Percentiles rank a stretch among this genome's conserved stretches.
Evolutionary conservation across 2,797 vertebrate species (phyloP).

Genomic region (Melanotaenia parkinsoni): DNA sequence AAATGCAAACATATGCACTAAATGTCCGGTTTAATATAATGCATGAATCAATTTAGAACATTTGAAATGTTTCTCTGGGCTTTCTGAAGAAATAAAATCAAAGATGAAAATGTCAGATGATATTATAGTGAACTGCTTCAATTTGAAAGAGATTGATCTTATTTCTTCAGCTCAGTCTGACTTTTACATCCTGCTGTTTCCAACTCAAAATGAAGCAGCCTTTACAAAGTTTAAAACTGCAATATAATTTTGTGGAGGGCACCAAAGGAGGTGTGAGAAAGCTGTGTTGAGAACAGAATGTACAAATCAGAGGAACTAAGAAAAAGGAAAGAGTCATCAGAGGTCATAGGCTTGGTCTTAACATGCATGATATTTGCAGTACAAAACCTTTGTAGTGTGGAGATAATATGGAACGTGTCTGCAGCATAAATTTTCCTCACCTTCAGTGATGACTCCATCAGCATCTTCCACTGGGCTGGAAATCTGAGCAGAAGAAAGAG

Average conservation of each 20-base stretch:
- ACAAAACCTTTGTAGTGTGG: conserved; percentile 15
- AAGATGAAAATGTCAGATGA: conserved; percentile 24
- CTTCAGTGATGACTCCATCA: conserved; percentile 85
- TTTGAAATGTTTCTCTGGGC: background rate
- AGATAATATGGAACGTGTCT: conserved; percentile 10
- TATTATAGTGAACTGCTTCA: background rate
- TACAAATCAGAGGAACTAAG: conserved; percentile 22
- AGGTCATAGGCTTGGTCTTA: conserved; percentile 56
- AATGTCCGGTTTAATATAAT: conserved; percentile 3
- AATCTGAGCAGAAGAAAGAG: conserved; percentile 91
- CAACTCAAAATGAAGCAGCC: background rate
- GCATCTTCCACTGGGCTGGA: conserved; percentile 91
- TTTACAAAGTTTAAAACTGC: background rate
- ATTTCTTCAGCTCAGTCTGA: background rate
- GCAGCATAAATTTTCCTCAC: conserved; percentile 74
- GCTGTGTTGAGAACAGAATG: conserved; percentile 20
- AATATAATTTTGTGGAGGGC: conserved; percentile 1
- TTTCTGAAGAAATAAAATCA: conserved; percentile 1
- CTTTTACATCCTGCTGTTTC: background rate
- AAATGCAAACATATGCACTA: conserved; percentile 28
- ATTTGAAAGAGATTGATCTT: background rate
- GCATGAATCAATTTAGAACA: conserved; percentile 5
- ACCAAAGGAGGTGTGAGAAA: conserved; percentile 7
- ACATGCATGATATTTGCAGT: conserved; percentile 47
- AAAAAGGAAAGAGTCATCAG: conserved; percentile 22